phyloP scores from a whole-genome alignment of 2,888 invertebrate species.

The Balanococcus diminutus region DNA sequence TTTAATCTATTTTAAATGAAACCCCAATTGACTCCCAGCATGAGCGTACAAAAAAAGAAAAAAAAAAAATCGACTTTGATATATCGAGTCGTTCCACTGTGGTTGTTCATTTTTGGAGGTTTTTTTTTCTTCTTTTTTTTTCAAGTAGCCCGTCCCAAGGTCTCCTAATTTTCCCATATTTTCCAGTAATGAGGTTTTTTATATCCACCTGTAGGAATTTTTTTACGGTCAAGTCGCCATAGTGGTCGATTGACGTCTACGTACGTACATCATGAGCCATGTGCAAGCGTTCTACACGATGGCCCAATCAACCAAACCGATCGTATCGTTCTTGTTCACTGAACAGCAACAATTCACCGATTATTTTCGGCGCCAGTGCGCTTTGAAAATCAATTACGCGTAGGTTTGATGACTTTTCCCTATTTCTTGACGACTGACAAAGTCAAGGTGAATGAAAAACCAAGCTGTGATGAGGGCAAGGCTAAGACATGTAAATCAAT shows the following conservation, averaged over 20 bases:
- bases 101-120: neutral
- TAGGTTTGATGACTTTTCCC: constrained; percentile 14
- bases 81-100: neutral
- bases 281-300: neutral
- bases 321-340: constrained; percentile 13
- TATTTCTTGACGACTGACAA: neutral
- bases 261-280: neutral
- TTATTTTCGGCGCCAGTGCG: constrained; percentile 18
- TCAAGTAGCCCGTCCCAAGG: neutral
- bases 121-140: neutral
- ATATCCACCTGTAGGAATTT: neutral
- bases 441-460: neutral
- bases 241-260: neutral
- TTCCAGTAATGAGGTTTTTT: constrained; percentile 12
- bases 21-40: neutral
- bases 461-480: neutral
- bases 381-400: constrained; percentile 3
- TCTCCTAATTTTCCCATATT: neutral
- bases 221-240: neutral
- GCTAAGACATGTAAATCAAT: neutral
- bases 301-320: neutral
- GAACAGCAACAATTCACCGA: constrained; percentile 2
- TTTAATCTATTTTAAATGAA: constrained; percentile 7
- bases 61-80: too few relatives aligned
- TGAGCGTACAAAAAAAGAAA: neutral